A percentile compares a stretch with the other conserved stretches of the same genome.
Conservation (phyloP, 2,888 invertebrate genomes). For the Campoplex capitator region DNA sequence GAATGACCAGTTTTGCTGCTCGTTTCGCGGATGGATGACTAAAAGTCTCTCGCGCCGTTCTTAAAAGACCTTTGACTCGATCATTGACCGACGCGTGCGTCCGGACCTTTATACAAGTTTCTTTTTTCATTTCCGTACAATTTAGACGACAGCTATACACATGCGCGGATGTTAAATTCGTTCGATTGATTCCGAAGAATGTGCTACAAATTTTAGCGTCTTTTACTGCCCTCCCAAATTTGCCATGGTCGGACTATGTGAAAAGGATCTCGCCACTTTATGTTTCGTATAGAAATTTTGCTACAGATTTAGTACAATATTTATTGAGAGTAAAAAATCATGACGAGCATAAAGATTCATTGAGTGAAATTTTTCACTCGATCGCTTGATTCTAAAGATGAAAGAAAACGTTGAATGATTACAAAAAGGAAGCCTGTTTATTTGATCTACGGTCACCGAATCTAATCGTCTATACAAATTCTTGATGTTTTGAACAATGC, state of each 20-base stretch:
- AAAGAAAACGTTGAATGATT: neutral
- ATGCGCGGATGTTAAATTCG: conserved; percentile 7
- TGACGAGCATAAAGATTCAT: conserved; percentile 8
- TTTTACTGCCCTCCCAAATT: conserved; percentile 35
- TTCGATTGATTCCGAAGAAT: conserved; percentile 39
- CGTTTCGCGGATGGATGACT: conserved; percentile 66
- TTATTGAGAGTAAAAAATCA: conserved; percentile 15
- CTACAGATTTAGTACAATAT: conserved; percentile 1
- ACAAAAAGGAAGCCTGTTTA: neutral
- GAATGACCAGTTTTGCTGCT: conserved; percentile 65
- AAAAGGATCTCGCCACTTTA: conserved; percentile 13
- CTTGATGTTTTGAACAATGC: conserved; percentile 14
- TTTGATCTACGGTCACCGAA: conserved; percentile 27
- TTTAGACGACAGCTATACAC: conserved; percentile 16
- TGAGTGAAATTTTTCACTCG: conserved; percentile 36
- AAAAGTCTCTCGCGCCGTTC: conserved; percentile 48
- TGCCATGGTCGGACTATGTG: conserved; percentile 13
- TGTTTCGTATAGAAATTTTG: conserved; percentile 21
- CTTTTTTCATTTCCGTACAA: conserved; percentile 41
- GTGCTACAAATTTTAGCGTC: conserved; percentile 43
- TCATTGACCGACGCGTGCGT: conserved; percentile 59
- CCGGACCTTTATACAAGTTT: conserved; percentile 55
- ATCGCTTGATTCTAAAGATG: conserved; percentile 8
- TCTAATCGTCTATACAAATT: conserved; percentile 40
- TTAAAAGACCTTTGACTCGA: conserved; percentile 55